Evolutionary conservation across 2,113 vertebrate genomes (phyloP), one percentile per base, ranked within the genome.

Genomic region (Emydocephalus ijimae): DNA sequence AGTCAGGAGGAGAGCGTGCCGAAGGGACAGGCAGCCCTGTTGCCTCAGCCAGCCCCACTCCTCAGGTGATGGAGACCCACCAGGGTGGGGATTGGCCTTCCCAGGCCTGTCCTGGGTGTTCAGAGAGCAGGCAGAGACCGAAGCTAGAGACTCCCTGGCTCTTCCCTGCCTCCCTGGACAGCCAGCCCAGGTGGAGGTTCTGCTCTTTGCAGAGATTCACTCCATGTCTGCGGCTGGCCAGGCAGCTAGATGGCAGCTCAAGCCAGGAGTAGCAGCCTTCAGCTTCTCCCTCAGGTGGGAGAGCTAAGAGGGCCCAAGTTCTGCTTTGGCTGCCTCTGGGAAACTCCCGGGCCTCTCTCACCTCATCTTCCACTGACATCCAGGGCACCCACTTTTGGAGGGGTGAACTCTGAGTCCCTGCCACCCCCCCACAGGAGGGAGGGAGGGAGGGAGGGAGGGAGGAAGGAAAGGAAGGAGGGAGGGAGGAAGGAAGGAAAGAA

Each of bases 381-480:
- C 26, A 64, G 26, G 59, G 61, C 61, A 64, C 61, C 26, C 26
- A 64, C 61, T 64, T 64, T 29, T 64, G 61, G 64, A 69, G 29
- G 64, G 64, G 29, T 14, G 29, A 69, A 69, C 29, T 15, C 64
- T n/a, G 29, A 69, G 29, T 12, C 61, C 1, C 26, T n/a, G 26
- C 26, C 29, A 39, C 29, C 29, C 64, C 64, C 64, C n/a, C 4
- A 0, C 5, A 43, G 43, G 43, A 43, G 95, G 95, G 94, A 56
- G 93, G 92, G 95, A 96, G 39, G 81, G 2, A 96, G 45, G 45
- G 45, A 45, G 4, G 45, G 3, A 39, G 39, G 39, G 39, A 39
- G 39, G 39, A 2, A 39, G 1, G 39, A 2, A 39, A 95, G 95
- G 94, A 56, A 93, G 92, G 95, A 96, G 39, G 81, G 1, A 96